phyloP scores from a whole-genome alignment of 2,797 vertebrate genomes.

The Anguilla megastoma region DNA sequence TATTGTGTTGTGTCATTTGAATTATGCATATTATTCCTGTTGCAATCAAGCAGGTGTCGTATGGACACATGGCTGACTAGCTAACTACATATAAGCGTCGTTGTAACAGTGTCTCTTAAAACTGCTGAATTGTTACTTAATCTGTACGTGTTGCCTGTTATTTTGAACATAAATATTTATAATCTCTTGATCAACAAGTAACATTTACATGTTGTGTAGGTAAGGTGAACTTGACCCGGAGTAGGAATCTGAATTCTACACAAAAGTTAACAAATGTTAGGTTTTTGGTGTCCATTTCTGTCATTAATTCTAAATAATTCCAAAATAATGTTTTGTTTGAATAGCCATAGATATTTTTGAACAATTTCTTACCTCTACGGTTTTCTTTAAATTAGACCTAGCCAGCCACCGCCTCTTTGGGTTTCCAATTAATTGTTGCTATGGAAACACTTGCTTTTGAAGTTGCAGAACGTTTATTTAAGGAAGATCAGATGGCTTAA shows the following conservation, averaged over 20 bases:
- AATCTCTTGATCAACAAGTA: not conserved
- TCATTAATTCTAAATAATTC: not conserved
- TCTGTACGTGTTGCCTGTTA: not conserved
- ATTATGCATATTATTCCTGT: not conserved
- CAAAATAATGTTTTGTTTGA: not conserved
- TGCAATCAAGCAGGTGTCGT: not conserved
- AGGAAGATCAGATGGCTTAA: not conserved
- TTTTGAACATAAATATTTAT: not conserved
- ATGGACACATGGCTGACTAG: not conserved
- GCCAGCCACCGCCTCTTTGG: not conserved
- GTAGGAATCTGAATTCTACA: not conserved
- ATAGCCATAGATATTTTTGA: not conserved
- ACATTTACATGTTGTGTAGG: not conserved
- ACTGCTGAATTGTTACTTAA: not conserved
- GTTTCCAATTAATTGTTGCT: constrained; percentile 18
- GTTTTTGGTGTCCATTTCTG: not conserved
- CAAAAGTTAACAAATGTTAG: not conserved
- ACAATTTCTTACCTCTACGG: not conserved
- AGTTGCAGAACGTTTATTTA: constrained; percentile 16
- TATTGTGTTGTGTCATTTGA: not conserved
- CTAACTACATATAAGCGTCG: not conserved
- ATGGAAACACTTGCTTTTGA: constrained; percentile 13
- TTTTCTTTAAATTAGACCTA: not conserved
- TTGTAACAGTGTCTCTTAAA: not conserved
- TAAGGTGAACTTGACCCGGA: not conserved